phyloP scores from a whole-genome alignment of 2,113 vertebrate species.

The Spea multiplicata region DNA sequence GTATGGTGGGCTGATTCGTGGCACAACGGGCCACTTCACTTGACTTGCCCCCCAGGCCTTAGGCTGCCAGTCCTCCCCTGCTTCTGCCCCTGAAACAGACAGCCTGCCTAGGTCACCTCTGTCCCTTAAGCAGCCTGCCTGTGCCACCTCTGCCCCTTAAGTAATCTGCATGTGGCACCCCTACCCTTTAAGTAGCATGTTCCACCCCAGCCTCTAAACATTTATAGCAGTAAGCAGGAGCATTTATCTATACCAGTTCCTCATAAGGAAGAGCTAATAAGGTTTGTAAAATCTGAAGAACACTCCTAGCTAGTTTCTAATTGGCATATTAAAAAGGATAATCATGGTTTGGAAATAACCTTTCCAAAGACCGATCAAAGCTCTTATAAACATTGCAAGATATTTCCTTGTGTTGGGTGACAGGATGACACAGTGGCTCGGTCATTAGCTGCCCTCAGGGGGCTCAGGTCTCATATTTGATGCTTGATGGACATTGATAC shows the following conservation, averaged over 20 bases:
- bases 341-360: constrained; percentile 22
- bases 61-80: too few relatives aligned
- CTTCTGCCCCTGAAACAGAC: too few relatives aligned
- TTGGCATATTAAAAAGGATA: constrained; percentile 23
- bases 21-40: too few relatives aligned
- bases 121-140: too few relatives aligned
- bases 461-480: constrained; percentile 10
- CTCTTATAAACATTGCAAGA: constrained; percentile 38
- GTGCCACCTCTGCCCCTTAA: too few relatives aligned
- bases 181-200: too few relatives aligned
- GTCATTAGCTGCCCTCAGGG: constrained; percentile 31
- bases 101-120: too few relatives aligned
- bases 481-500: constrained; percentile 24
- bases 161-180: too few relatives aligned
- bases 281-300: neutral
- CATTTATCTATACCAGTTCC: neutral
- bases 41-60: too few relatives aligned
- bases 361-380: constrained; percentile 41
- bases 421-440: constrained; percentile 36
- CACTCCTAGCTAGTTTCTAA: constrained; percentile 14
- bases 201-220: too few relatives aligned
- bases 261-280: constrained; percentile 3
- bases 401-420: constrained; percentile 37
- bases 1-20: too few relatives aligned
- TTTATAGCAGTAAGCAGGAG: neutral